Conservation (phyloP, 1,140 invertebrate species). For the Temnothorax curvispinosus region DNA sequence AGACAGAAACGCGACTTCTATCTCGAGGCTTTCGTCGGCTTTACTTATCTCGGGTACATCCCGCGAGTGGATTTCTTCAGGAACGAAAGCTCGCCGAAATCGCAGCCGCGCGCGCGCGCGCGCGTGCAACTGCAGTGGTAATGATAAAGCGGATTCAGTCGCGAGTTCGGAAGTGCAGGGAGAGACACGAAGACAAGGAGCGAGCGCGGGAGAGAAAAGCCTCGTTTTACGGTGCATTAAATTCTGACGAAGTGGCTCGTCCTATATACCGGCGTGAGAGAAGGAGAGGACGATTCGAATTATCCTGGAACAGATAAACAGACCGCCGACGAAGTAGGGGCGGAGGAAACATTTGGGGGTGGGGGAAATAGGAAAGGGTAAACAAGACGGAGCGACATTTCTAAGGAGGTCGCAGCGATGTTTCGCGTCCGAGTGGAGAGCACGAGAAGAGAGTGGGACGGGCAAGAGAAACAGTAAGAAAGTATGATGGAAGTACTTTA, state of each 20-base stretch:
- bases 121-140: constrained; percentile 44
- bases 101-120: constrained; percentile 4
- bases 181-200: background rate
- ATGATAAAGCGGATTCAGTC: constrained; percentile 59
- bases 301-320: constrained; percentile 56
- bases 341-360: background rate
- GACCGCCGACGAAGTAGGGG: constrained; percentile 2
- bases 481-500: constrained; percentile 56
- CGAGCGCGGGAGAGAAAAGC: constrained; percentile 4
- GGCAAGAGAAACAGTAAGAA: constrained; percentile 35
- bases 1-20: constrained; percentile 11
- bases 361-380: background rate
- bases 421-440: background rate
- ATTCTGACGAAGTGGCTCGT: constrained; percentile 56
- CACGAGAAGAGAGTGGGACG: background rate
- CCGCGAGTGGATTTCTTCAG: constrained; percentile 47
- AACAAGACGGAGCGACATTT: constrained; percentile 27
- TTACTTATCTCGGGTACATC: constrained; percentile 41
- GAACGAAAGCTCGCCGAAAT: constrained; percentile 39
- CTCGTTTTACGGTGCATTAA: constrained; percentile 60
- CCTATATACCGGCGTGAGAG: constrained; percentile 1
- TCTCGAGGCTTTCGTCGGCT: constrained; percentile 49
- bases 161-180: constrained; percentile 31
- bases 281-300: constrained; percentile 24
- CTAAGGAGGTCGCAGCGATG: constrained; percentile 15